Evolutionary conservation across 2,888 invertebrate genomes (phyloP).

Genomic region (Phanerotoma sp.): DNA sequence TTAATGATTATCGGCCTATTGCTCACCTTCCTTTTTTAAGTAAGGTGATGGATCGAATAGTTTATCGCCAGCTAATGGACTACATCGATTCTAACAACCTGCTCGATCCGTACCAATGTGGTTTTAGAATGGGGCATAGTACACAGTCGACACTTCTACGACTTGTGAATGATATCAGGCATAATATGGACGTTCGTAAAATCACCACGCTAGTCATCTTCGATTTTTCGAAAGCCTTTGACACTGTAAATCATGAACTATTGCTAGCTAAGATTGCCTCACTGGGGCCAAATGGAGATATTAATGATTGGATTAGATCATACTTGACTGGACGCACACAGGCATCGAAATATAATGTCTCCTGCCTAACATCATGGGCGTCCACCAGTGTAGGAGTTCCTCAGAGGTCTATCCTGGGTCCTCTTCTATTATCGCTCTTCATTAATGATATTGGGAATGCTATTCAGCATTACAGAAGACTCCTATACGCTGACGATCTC

Average conservation of each 20-base stretch:
- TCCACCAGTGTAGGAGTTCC: background rate
- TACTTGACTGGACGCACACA: background rate
- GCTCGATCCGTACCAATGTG: background rate
- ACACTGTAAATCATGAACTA: no score
- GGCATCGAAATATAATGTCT: background rate
- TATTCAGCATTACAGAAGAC: no score
- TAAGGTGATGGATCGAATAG: background rate
- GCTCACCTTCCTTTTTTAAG: background rate
- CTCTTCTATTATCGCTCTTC: no score
- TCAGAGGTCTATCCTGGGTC: background rate
- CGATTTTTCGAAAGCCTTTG: background rate
- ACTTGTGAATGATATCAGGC: no score
- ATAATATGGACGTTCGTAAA: background rate
- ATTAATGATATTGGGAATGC: no score
- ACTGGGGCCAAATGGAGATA: background rate
- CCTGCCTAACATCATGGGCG: background rate
- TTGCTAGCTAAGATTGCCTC: no score
- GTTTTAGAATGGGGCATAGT: background rate
- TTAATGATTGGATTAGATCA: background rate
- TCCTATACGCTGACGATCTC: no score
- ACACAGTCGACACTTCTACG: background rate
- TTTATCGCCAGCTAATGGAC: background rate
- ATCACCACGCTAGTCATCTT: background rate
- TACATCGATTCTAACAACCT: background rate
- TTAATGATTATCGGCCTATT: background rate